phyloP scores from a whole-genome alignment of 2,888 invertebrate species.

The Cerastis leucographa region DNA sequence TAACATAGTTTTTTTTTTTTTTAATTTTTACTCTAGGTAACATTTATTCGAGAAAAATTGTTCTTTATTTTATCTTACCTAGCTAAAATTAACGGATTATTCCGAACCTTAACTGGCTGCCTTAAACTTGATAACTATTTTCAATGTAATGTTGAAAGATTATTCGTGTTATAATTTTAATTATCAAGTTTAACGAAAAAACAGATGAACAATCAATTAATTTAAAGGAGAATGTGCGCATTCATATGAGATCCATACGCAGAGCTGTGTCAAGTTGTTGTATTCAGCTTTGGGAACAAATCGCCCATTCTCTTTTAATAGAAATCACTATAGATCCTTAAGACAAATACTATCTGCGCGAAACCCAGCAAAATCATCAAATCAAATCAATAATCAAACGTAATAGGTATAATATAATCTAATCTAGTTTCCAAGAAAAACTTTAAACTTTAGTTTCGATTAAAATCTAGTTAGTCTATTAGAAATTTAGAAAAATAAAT shows the following conservation, averaged over 20 bases:
- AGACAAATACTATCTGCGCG: not conserved
- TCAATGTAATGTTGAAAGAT: not conserved
- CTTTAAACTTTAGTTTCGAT: not conserved
- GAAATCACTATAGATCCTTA: not conserved
- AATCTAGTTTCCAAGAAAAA: not conserved
- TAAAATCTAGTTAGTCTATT: not conserved
- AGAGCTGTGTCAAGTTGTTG: not conserved
- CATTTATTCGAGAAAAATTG: not conserved
- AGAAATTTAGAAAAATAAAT: not conserved
- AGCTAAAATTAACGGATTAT: not conserved
- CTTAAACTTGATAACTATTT: not conserved
- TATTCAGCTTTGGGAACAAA: not conserved
- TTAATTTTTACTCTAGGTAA: not conserved
- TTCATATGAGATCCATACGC: not conserved
- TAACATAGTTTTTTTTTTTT: not conserved
- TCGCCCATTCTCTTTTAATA: not conserved
- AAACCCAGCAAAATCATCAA: too few species aligned
- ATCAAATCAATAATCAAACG: too few species aligned
- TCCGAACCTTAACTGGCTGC: too few species aligned
- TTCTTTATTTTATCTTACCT: not conserved
- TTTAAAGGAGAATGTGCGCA: not conserved
- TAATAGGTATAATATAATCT: not conserved
- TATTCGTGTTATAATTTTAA: not conserved
- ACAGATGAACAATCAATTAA: not conserved
- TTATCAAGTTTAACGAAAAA: not conserved